Evolutionary conservation across 2,888 invertebrate species (phyloP).

Genomic region (Aspidiotus destructor): DNA sequence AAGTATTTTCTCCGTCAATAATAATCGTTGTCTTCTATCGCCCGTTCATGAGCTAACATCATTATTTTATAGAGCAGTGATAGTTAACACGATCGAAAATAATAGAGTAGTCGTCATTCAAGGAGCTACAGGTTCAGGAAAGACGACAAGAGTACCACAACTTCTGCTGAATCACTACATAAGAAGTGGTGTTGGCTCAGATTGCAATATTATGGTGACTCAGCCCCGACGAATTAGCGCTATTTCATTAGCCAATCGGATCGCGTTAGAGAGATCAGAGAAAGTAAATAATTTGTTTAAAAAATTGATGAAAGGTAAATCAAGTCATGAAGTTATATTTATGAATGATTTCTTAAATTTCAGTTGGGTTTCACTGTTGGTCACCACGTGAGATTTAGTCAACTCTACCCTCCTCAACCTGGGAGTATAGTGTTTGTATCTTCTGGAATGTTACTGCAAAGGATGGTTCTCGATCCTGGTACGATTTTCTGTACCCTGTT

Average conservation of each 20-base stretch:
- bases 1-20: conserved; percentile 35
- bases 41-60: background rate
- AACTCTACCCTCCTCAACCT: conserved; percentile 46
- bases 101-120: conserved; percentile 52
- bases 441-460: conserved; percentile 52
- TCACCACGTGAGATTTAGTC: conserved; percentile 54
- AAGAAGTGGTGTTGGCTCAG: conserved; percentile 42
- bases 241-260: conserved; percentile 54
- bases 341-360: conserved; percentile 35
- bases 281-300: conserved; percentile 41
- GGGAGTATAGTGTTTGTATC: conserved; percentile 61
- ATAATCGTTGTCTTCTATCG: background rate
- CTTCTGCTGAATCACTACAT: conserved; percentile 50
- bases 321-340: background rate
- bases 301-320: conserved; percentile 8
- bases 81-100: conserved; percentile 46
- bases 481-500: background rate
- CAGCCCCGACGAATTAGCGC: conserved; percentile 62
- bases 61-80: conserved; percentile 42
- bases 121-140: conserved; percentile 65
- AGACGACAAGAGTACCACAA: conserved; percentile 61
- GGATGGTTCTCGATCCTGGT: conserved; percentile 43
- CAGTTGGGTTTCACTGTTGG: conserved; percentile 56
- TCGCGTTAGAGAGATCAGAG: conserved; percentile 55
- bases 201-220: conserved; percentile 52